Base-by-base conservation (phyloP, 2,113 vertebrate species). In the human region DNA sequence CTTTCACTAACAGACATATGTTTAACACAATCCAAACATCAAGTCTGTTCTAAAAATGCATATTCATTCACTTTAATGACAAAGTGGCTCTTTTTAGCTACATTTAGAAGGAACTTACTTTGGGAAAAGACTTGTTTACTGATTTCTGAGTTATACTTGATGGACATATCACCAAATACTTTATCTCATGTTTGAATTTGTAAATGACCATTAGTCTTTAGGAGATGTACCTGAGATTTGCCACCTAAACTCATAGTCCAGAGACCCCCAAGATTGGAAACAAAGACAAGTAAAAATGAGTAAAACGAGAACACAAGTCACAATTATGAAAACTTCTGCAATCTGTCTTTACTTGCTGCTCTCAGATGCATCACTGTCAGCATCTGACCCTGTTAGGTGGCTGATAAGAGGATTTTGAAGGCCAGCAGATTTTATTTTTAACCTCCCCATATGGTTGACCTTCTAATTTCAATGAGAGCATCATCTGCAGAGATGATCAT, bases 361-460 rank as follows among this genome's bases (percentile, higher is more conserved):
- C 92, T 94, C 87, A 94, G 75, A 95, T 32, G 43, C 70, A 96
- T 89, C 84, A 86, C 40, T 97, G 97, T 97, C 97, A 97, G 96
- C 72, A 81, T 90, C 87, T 97, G 97, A 97, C 97, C 95, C 91
- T 11, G 66, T 97, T 94, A 97, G 89, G 90, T 97, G 94, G 92
- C 84, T 95, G 96, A 94, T 98, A 98, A 97, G 94, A 97, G 96
- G 90, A 96, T 97, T 97, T 81, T 95, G 96, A 97, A 95, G 96
- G 93, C 90, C 96, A 96, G 96, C 96, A 97, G 96, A 97, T 97
- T 98, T 97, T 97, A 97, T 96, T 97, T 97, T 97, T 97, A 97
- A 98, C 93, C 90, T 97, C 90, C 68, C 97, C 97, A 97, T 97
- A 97, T 97, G 97, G 95, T 0, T 97, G 92, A 97, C 98, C 97